These are phyloP conservation scores for Margarornis squamiger DNA, from an alignment of 2,797 vertebrate species.

Conservation along the genomic window DNA sequence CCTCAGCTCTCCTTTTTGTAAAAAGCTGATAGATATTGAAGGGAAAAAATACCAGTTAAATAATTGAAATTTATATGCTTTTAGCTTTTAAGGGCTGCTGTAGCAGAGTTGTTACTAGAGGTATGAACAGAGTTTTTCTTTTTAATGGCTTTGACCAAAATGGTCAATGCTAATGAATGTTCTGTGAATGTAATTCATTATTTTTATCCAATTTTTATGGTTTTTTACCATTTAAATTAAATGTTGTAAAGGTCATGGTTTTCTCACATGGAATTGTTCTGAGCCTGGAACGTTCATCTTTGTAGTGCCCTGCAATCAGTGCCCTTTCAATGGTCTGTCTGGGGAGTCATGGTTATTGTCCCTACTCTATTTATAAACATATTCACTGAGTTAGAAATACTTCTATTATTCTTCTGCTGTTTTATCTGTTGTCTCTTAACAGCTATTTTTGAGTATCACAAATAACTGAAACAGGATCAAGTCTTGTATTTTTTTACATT, in stretches of 20 bases:
- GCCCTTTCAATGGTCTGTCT: background rate
- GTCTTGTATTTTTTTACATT: background rate
- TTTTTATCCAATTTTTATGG: background rate
- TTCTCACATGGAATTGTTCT: background rate
- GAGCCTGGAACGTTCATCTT: background rate
- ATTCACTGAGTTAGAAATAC: background rate
- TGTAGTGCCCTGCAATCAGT: background rate
- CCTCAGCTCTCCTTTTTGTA: background rate
- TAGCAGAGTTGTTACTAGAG: background rate
- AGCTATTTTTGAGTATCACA: slow-evolving; percentile 4
- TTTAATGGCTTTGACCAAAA: background rate
- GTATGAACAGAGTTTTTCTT: background rate
- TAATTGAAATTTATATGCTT: background rate
- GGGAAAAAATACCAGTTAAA: background rate
- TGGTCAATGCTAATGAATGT: background rate
- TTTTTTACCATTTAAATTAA: background rate
- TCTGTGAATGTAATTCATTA: background rate
- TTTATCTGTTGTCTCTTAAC: background rate
- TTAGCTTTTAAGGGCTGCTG: background rate
- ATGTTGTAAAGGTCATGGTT: background rate
- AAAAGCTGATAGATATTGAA: background rate
- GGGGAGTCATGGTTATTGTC: slow-evolving; percentile 1
- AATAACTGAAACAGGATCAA: background rate
- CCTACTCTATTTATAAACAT: slow-evolving; percentile 4
- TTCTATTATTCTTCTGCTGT: background rate